Conservation (phyloP, 1,140 invertebrate genomes). For the Ostrea edulis region DNA sequence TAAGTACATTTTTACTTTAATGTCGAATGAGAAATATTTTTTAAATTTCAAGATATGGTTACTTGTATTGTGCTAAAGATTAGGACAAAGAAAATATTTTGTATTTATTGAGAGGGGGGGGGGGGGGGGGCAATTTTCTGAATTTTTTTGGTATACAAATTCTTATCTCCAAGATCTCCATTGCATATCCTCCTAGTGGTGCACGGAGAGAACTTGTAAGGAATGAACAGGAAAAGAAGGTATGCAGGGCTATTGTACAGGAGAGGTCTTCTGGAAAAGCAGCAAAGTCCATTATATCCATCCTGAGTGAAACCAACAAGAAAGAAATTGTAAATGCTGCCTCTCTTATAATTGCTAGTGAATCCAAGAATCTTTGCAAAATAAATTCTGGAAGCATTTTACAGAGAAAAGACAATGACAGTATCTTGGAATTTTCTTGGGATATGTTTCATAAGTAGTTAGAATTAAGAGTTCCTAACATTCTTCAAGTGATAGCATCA, state of each 20-base stretch:
- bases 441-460: slow-evolving; percentile 18
- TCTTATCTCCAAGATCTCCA: slow-evolving; percentile 14
- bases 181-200: slow-evolving; percentile 39
- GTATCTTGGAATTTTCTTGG: slow-evolving; percentile 41
- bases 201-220: slow-evolving; percentile 13
- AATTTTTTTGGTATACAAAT: too few species aligned
- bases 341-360: neutral
- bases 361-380: slow-evolving; percentile 30
- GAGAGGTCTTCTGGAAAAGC: slow-evolving; percentile 17
- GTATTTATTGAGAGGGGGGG: too few species aligned
- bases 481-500: neutral
- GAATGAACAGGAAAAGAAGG: neutral
- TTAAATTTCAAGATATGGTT: too few species aligned
- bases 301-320: neutral
- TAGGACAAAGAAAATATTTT: too few species aligned
- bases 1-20: too few species aligned
- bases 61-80: too few species aligned
- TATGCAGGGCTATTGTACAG: slow-evolving; percentile 44
- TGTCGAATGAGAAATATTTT: too few species aligned
- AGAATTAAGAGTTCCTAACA: neutral
- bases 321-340: neutral
- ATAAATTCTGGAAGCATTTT: slow-evolving; percentile 31
- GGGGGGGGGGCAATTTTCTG: too few species aligned
- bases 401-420: slow-evolving; percentile 30
- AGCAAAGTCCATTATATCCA: neutral